Evolutionary conservation across 92 coral and sea anemone species (phyloP).

Genomic region (Phymanthus crucifer): DNA sequence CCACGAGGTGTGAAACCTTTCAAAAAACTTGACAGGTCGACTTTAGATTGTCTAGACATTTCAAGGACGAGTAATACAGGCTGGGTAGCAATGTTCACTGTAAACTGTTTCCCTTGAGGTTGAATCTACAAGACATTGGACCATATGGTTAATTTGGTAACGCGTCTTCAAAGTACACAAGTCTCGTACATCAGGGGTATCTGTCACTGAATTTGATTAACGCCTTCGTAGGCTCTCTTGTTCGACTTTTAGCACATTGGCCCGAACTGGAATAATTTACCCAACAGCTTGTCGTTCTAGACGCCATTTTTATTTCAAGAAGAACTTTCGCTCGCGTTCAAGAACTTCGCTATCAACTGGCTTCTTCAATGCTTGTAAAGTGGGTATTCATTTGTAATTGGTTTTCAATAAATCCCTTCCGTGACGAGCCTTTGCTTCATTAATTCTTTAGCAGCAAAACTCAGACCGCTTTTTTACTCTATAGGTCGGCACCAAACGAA

Average conservation of each 20-base stretch:
- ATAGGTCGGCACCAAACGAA: constrained; percentile 13
- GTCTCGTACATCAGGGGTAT: not conserved
- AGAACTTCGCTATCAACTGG: constrained; percentile 1
- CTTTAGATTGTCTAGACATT: constrained; percentile 28
- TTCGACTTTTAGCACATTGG: constrained; percentile 43
- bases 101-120: not conserved
- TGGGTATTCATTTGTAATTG: not conserved
- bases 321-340: not conserved
- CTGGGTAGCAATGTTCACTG: not conserved
- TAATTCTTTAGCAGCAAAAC: constrained; percentile 58
- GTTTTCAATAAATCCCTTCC: constrained; percentile 37
- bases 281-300: not conserved
- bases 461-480: constrained; percentile 22
- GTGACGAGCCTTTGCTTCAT: constrained; percentile 69
- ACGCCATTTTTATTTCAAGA: constrained; percentile 13
- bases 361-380: constrained; percentile 20
- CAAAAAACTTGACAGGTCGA: constrained; percentile 8
- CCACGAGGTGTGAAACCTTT: constrained; percentile 24
- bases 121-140: not conserved
- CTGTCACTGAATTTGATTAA: constrained; percentile 16
- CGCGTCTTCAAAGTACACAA: constrained; percentile 11
- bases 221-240: constrained; percentile 28
- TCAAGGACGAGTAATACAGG: not conserved
- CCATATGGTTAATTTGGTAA: not conserved
- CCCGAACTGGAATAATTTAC: constrained; percentile 44